Conservation (phyloP, 2,797 vertebrate species). For the Fratercula arctica region DNA sequence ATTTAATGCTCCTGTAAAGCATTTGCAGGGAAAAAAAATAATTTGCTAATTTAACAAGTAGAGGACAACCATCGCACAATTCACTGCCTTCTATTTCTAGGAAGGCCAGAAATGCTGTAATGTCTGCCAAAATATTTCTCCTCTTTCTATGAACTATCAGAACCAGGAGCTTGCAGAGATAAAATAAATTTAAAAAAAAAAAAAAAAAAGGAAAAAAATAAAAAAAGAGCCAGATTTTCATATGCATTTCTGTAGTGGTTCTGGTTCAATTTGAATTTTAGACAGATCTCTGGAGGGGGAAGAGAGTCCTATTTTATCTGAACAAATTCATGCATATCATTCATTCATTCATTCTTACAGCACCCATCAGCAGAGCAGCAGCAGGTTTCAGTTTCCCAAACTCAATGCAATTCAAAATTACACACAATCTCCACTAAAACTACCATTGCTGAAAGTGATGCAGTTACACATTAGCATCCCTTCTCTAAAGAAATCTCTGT, state of each 20-base stretch:
- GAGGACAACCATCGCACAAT: background rate
- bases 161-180: background rate
- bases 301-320: constrained; percentile 6
- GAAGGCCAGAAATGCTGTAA: background rate
- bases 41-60: background rate
- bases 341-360: background rate
- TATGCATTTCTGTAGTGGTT: background rate
- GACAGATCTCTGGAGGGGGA: background rate
- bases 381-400: constrained; percentile 35
- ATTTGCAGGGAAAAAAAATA: background rate
- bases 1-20: background rate
- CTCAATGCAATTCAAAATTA: constrained; percentile 5
- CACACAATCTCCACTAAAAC: background rate
- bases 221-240: background rate
- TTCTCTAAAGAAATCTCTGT: constrained; percentile 2
- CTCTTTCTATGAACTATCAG: background rate
- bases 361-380: background rate
- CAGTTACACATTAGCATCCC: background rate
- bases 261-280: constrained; percentile 13
- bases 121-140: background rate
- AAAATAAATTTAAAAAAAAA: background rate
- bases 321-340: constrained; percentile 9
- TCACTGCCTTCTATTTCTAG: background rate
- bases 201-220: too few relatives aligned
- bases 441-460: background rate